Evolutionary conservation across 2,888 invertebrate genomes (phyloP).

Genomic region (Hyposoter dolosus): DNA sequence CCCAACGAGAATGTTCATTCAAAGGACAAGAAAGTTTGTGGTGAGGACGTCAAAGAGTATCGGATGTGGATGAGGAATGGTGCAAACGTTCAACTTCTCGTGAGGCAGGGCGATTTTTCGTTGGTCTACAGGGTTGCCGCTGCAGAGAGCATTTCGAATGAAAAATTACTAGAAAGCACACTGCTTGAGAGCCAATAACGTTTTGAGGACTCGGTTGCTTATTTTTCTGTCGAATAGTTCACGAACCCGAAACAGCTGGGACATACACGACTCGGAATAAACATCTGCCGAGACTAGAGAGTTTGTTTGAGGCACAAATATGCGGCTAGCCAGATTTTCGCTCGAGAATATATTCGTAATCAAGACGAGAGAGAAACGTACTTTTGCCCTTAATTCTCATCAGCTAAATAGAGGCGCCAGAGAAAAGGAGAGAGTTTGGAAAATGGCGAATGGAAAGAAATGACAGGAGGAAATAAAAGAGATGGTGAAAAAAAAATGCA

Average conservation of each 20-base stretch:
- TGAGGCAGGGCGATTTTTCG: not conserved
- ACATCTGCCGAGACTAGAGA: not conserved
- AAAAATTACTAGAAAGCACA: not conserved
- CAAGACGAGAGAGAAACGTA: constrained; percentile 1
- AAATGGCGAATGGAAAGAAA: constrained; percentile 2
- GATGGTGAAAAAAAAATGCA: constrained; percentile 8
- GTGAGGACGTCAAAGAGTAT: not conserved
- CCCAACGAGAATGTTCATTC: not conserved
- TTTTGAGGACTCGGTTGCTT: not conserved
- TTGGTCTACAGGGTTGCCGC: not conserved
- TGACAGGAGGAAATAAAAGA: constrained; percentile 12
- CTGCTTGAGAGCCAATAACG: not conserved
- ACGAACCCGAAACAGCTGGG: not conserved
- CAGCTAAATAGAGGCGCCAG: constrained; percentile 36
- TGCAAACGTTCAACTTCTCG: not conserved
- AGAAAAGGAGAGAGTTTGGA: constrained; percentile 3
- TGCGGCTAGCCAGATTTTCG: not conserved
- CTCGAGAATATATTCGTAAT: constrained; percentile 23
- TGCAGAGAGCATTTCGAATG: not conserved
- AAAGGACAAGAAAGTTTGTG: not conserved
- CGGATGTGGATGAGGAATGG: not conserved
- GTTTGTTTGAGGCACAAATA: not conserved
- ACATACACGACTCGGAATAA: not conserved
- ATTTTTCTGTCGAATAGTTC: not conserved
- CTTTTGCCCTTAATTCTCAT: constrained; percentile 37